Evolutionary conservation across 1,140 invertebrate genomes (phyloP).

Genomic region (Vollenhovia emeryi): DNA sequence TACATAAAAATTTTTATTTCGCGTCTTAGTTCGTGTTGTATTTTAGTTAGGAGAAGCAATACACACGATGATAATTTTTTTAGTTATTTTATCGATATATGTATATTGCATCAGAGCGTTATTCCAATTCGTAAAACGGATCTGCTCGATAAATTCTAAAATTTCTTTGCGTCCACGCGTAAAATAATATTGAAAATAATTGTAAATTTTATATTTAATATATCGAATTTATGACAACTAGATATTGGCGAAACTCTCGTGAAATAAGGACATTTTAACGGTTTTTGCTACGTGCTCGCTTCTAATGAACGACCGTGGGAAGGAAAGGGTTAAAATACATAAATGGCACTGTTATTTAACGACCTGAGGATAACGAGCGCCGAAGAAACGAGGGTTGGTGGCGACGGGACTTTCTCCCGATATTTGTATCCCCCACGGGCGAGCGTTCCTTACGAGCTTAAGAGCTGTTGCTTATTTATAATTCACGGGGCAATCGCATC

Average conservation of each 20-base stretch:
- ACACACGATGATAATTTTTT: neutral
- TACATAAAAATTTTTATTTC: neutral
- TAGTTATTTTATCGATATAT: neutral
- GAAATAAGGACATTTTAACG: neutral
- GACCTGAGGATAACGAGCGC: neutral
- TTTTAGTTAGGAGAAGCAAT: neutral
- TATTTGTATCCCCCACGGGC: neutral
- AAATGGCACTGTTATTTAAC: neutral
- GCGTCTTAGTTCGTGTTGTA: neutral
- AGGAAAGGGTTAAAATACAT: neutral
- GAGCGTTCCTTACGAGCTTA: neutral
- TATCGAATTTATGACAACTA: neutral
- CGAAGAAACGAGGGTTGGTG: constrained; percentile 7
- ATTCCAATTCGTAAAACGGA: neutral
- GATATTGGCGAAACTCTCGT: no score
- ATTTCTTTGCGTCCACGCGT: neutral
- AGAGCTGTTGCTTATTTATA: constrained; percentile 22
- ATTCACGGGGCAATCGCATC: neutral
- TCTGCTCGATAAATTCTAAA: neutral
- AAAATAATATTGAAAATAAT: neutral
- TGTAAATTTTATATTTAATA: neutral
- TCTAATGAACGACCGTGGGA: neutral
- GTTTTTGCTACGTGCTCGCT: neutral
- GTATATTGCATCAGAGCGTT: neutral
- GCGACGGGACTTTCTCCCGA: neutral